Evolutionary conservation across 2,888 invertebrate species (phyloP), one percentile per base, ranked within the genome.

Genomic region (Pedicia rivosa): DNA sequence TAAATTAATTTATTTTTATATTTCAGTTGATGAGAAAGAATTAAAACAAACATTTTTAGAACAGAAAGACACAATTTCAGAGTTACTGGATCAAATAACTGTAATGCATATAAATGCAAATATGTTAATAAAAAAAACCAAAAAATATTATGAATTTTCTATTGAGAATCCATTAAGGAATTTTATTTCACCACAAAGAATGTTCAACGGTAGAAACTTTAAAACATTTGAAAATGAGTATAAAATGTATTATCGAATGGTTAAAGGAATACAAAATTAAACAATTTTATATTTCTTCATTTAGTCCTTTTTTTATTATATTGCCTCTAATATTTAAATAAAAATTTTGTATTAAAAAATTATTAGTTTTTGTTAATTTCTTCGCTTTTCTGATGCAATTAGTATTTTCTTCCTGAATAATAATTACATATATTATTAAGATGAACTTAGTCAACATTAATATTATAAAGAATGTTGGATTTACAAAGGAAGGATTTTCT

Each of bases 181-280:
- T 15, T 39, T 4, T 9, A 22, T 39, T 12, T 32, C 39, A 22
- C 10, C 2, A 12, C 14, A 13, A 2, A 31, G 24, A 32, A 15
- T 36, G 7, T 36, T 39, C 17, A 36, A 39, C 19, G 39, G 39
- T 2, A 26, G 27, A 39, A 41, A 19, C 4, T 37, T 38, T 35
- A 22, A 38, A 28, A 37, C 36, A 8, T 41, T 30, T 26, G 39
- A 39, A 30, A 24, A 28, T 12, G 39, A 36, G 28, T 35, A 40
- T 13, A 30, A 35, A 38, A 47, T 45, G 46, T 57, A 55, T 62
- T 63, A 62, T 51, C 24, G 24, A 3, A 3, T 24, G 8, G 3
- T 24, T 4, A 24, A 24, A 3, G 24, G 8, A 5, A 3, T 8
- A 24, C 8, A 24, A 24, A 5, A 24, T 10, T 24, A 24, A 24